Evolutionary conservation across 2,797 vertebrate species (phyloP).

Genomic region (Atherinosoma microstoma): DNA sequence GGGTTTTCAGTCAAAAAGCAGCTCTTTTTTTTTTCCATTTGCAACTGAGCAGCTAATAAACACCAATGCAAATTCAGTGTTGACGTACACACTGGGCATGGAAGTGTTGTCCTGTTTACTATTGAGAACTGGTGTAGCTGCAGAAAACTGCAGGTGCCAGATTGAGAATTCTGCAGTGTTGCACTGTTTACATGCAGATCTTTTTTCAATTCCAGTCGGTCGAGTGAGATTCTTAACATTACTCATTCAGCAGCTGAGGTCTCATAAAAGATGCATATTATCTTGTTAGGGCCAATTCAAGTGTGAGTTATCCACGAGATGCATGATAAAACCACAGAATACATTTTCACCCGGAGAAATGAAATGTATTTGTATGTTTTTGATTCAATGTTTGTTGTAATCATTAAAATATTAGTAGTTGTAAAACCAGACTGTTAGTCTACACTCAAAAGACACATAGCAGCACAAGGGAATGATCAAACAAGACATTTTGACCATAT

Average conservation of each 20-base stretch:
- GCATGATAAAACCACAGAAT: conserved; percentile 25
- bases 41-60: conserved; percentile 32
- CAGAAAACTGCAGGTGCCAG: conserved; percentile 29
- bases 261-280: conserved; percentile 67
- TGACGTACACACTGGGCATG: conserved; percentile 17
- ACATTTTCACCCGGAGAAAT: conserved; percentile 24
- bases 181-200: conserved; percentile 39
- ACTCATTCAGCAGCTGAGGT: conserved; percentile 53
- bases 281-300: conserved; percentile 46
- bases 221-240: conserved; percentile 37
- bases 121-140: conserved; percentile 10
- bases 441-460: too few relatives aligned
- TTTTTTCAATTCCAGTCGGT: conserved; percentile 30
- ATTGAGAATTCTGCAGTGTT: conserved; percentile 29
- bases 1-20: conserved; percentile 10
- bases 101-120: conserved; percentile 27
- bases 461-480: too few relatives aligned
- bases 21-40: conserved; percentile 28
- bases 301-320: conserved; percentile 41
- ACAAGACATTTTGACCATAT: too few relatives aligned
- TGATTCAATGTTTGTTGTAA: background rate
- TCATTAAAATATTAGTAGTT: background rate
- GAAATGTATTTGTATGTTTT: background rate
- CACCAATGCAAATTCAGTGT: conserved; percentile 28
- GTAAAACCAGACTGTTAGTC: too few relatives aligned